Base-by-base conservation (phyloP, 2,888 invertebrate species). In the Horisme vitalbata region DNA sequence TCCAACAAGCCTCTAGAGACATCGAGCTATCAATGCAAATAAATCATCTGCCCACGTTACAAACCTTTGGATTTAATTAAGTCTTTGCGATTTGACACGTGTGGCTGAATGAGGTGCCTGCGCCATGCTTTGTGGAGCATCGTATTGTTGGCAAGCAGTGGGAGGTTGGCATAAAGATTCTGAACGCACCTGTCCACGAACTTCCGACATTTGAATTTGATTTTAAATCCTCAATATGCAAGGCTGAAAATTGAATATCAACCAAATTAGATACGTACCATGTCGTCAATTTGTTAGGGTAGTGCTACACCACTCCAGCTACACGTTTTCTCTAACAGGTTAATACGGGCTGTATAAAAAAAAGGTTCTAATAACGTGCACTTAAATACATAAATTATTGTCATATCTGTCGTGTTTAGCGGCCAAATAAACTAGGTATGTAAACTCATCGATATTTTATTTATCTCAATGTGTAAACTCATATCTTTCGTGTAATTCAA, bases 41-140 rank as follows among this genome's bases (percentile, higher is more conserved):
- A 78, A 70, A 83, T 82, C 81, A 83, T 81, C 79, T 81, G 71
- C 79, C 82, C 72, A 79, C 79, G 73, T 68, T 63, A 67, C 65
- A 75, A 67, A 73, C 71, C 73, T 70, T 74, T 70, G 71, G 74
- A 82, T 86, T 85, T 88, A 88, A 87, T 88, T 84, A 87, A 86
- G 83, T 86, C 79, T 71, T 83, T 71, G 73, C 66, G 63, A 62
- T 68, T 68, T 76, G 79, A 82, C 86, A 84, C 83, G 83, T 79
- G 80, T 76, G 71, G 55, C 66, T 79, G 70, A 79, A 83, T 81
- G 63, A 45, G 60, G 63, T 71, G 66, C 68, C 72, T 74, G 75
- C 72, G 73, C 74, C 67, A 75, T 87, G 87, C 85, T 86, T 67
- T 23, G 44, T 26, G 32, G 34, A 38, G 24, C 45, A 34, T 47